Conservation (phyloP, 2,888 invertebrate species). For the Acanthococcus lagerstroemiae region DNA sequence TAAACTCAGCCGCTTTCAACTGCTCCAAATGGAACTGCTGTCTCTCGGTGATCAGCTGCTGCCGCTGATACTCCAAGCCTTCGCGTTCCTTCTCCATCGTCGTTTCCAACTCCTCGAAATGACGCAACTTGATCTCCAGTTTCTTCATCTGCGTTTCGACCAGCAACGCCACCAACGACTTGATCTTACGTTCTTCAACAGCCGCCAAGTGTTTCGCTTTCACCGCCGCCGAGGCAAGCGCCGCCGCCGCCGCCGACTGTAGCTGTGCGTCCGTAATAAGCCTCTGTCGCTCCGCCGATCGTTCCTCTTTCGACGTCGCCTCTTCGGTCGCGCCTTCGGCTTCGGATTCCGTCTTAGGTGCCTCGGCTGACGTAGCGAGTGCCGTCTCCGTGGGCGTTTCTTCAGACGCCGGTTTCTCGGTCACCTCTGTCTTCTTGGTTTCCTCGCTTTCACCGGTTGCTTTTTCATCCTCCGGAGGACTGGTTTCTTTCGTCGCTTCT, state of each 20-base stretch:
- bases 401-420: background rate
- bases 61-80: conserved; percentile 92
- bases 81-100: conserved; percentile 74
- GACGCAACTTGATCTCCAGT: conserved; percentile 91
- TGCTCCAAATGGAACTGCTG: conserved; percentile 99
- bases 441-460: conserved; percentile 19
- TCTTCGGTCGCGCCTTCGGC: conserved; percentile 31
- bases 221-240: conserved; percentile 93
- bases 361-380: background rate
- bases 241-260: conserved; percentile 92
- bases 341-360: conserved; percentile 36
- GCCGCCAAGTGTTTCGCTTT: conserved; percentile 98
- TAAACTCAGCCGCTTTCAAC: conserved; percentile 89
- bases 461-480: conserved; percentile 34
- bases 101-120: conserved; percentile 98
- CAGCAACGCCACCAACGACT: conserved; percentile 88
- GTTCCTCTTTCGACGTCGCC: conserved; percentile 32
- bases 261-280: conserved; percentile 63
- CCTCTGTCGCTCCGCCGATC: conserved; percentile 38
- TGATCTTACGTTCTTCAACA: conserved; percentile 96
- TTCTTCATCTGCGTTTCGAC: conserved; percentile 99
- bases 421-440: no score
- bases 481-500: conserved; percentile 36
- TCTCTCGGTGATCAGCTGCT: conserved; percentile 90
- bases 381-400: background rate